Evolutionary conservation across 2,888 invertebrate species (phyloP), one percentile per base, ranked within the genome.

Genomic region (Euproctis similis): DNA sequence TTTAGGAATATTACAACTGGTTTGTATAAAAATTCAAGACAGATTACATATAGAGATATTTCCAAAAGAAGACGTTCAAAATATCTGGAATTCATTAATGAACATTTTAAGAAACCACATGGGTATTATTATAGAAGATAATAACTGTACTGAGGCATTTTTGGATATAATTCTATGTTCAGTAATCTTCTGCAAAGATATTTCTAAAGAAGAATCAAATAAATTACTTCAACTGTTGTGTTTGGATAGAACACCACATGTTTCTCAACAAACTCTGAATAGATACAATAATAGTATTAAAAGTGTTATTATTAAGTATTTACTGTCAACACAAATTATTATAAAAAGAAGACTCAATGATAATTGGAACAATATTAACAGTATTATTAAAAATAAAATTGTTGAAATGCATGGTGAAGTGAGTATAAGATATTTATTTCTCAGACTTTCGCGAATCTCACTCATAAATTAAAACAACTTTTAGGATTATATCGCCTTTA

Each of bases 1-100:
- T 4, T 43, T 84, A 16, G 41, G 42, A 24, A 65, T 81, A 41
- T 32, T 82, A 13, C 59, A 62, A 26, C 48, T 52, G 36, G 62
- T 70, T 18, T 41, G 33, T 10, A 34, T 66, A 27, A 38, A 53
- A 30, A 17, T 35, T 2, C 26, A 43, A 16, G 26, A 29, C 6
- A 30, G 24, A 5, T 19, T 6, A 4, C 24, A 38, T 16, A 24
- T 32, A 16, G 25, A 26, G 8, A 21, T 67, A 11, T 19, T 72
- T 8, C 35, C 34, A 4, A 50, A 58, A 35, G 46, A 46, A 12
- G 44, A 43, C 17, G 30, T 48, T 6, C 22, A 43, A 7, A 33
- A 31, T 14, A 43, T 67, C 12, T 69, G 65, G 64, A 42, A 38
- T 8, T 51, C 57, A 17, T 46, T 70, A 33, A 12, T 46, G n/a